phyloP scores from a whole-genome alignment of 2,888 invertebrate species.

The Leptopilina syphax region DNA sequence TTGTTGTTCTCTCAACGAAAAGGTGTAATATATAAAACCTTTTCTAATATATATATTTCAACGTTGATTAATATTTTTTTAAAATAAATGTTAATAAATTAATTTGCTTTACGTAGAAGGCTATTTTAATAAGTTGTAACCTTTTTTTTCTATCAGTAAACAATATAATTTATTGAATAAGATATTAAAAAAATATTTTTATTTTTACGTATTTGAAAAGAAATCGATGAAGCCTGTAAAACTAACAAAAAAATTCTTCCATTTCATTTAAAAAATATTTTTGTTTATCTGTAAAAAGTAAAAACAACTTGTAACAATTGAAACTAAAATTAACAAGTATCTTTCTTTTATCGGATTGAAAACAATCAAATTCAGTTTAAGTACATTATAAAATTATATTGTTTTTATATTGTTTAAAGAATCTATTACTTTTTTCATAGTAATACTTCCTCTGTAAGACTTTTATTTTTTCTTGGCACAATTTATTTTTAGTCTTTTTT shows the following conservation, averaged over 20 bases:
- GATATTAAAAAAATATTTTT: constrained; percentile 10
- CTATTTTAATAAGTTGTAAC: background rate
- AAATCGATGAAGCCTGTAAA: constrained; percentile 3
- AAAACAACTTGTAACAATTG: constrained; percentile 21
- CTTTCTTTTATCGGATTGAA: background rate
- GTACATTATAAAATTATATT: constrained; percentile 29
- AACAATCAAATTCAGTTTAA: constrained; percentile 12
- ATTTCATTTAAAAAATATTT: background rate
- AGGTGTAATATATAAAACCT: background rate
- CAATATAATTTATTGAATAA: constrained; percentile 7
- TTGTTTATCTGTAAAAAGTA: background rate
- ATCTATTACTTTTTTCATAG: background rate
- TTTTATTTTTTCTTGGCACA: background rate
- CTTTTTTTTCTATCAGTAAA: constrained; percentile 1
- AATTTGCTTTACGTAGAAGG: background rate
- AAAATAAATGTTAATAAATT: constrained; percentile 17
- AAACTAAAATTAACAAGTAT: constrained; percentile 20
- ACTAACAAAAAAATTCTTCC: constrained; percentile 1
- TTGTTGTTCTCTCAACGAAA: background rate
- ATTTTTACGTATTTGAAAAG: background rate
- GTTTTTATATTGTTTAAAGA: background rate
- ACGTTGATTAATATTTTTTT: constrained; percentile 11
- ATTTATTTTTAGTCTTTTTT: constrained; percentile 5
- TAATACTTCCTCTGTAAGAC: constrained; percentile 15
- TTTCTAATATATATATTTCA: background rate